phyloP scores from a whole-genome alignment of 2,797 vertebrate species.

The Acanthurus tractus region DNA sequence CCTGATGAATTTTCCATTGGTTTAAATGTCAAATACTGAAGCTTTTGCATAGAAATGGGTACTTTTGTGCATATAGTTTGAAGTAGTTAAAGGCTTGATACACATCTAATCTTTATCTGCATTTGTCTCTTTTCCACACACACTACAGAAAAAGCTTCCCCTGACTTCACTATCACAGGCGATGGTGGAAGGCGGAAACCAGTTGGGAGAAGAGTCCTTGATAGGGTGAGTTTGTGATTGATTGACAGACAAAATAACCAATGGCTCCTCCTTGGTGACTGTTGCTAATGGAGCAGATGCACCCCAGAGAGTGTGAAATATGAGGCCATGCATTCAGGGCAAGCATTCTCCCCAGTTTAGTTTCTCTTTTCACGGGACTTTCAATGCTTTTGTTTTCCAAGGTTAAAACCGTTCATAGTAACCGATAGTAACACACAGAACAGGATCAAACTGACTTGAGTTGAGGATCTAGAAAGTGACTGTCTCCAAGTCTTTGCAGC shows the following conservation, averaged over 20 bases:
- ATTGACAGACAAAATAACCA: constrained; percentile 46
- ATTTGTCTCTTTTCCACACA: constrained; percentile 32
- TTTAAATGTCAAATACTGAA: constrained; percentile 26
- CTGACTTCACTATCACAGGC: constrained; percentile 94
- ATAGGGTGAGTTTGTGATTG: constrained; percentile 89
- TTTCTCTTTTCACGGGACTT: constrained; percentile 44
- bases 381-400: constrained; percentile 33
- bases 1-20: constrained; percentile 62
- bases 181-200: constrained; percentile 93
- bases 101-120: constrained; percentile 33
- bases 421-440: constrained; percentile 3
- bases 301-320: constrained; percentile 54
- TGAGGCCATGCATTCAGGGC: constrained; percentile 46
- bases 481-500: not conserved
- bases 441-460: not conserved
- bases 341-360: constrained; percentile 28
- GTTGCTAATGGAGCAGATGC: constrained; percentile 53
- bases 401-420: not conserved
- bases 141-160: constrained; percentile 94
- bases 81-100: not conserved
- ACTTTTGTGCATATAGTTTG: not conserved
- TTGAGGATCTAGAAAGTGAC: constrained; percentile 72
- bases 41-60: constrained; percentile 15
- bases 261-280: constrained; percentile 15
- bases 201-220: constrained; percentile 94